A percentile compares a stretch with the other conserved stretches of the same genome.
Conservation (phyloP, 2,113 vertebrate genomes). For the Epinephelus cyanopodus region DNA sequence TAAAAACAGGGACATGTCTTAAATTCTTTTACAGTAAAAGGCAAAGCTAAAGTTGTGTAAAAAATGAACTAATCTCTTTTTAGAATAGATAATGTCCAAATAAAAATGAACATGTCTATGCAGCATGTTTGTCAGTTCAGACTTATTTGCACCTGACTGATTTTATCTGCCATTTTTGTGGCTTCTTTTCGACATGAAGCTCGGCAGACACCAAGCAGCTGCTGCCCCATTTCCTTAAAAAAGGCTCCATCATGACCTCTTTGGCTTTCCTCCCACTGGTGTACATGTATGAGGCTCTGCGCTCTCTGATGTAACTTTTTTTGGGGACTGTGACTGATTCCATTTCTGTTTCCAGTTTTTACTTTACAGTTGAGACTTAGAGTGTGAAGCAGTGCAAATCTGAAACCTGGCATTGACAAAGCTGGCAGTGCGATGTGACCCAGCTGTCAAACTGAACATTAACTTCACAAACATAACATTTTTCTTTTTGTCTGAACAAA, state of each 20-base stretch:
- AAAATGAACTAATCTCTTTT: too few species aligned
- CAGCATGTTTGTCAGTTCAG: background rate
- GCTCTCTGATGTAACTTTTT: background rate
- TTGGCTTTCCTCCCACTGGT: slow-evolving; percentile 18
- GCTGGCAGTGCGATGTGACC: background rate
- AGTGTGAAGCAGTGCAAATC: background rate
- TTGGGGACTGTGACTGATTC: background rate
- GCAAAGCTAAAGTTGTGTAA: too few species aligned
- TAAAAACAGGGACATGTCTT: too few species aligned
- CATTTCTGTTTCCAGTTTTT: slow-evolving; percentile 6
- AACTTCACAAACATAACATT: background rate
- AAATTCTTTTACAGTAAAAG: too few species aligned
- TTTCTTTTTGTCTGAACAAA: background rate
- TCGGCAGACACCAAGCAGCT: slow-evolving; percentile 6
- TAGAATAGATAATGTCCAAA: background rate
- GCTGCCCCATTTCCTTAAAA: slow-evolving; percentile 31
- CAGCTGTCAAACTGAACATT: background rate
- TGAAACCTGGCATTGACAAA: background rate
- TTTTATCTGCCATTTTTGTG: slow-evolving; percentile 8
- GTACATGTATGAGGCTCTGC: background rate
- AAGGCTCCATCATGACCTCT: slow-evolving; percentile 25
- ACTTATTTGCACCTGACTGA: background rate
- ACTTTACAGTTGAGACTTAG: background rate
- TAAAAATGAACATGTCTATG: background rate
- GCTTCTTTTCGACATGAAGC: slow-evolving; percentile 2